These are phyloP conservation scores for Stercorarius parasiticus DNA, from an alignment of 2,113 vertebrate genomes.

Conservation along the genomic window DNA sequence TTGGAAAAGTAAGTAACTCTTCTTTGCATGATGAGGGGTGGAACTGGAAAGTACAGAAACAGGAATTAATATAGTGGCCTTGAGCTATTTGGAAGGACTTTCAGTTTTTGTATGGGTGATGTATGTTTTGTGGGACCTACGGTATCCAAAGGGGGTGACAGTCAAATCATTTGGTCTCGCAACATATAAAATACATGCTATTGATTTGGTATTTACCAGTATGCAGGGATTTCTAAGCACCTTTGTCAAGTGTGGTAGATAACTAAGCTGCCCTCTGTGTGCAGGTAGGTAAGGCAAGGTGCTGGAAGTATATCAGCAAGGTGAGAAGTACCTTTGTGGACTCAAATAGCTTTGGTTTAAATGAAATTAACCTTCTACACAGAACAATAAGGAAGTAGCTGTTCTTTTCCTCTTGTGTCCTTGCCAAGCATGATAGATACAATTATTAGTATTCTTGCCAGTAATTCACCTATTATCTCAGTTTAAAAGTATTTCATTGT, in stretches of 20 bases:
- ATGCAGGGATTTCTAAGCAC: background rate
- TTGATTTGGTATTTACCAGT: background rate
- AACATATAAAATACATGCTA: background rate
- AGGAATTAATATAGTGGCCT: background rate
- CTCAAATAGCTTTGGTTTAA: background rate
- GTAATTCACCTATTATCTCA: background rate
- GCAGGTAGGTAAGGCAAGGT: background rate
- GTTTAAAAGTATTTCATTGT: slow-evolving; percentile 7
- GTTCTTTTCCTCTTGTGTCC: background rate
- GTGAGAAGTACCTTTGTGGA: background rate
- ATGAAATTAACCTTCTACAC: background rate
- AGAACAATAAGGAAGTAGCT: background rate
- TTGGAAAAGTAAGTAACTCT: background rate
- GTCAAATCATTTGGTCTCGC: background rate
- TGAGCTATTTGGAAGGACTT: background rate
- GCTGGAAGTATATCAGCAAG: background rate
- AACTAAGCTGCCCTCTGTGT: background rate
- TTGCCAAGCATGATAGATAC: background rate
- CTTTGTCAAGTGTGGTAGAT: background rate
- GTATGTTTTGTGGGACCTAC: background rate
- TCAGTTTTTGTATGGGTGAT: background rate
- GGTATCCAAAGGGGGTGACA: rapidly evolving
- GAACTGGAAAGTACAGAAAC: background rate
- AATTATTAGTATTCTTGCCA: slow-evolving; percentile 1
- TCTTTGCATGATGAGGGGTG: background rate